These are phyloP conservation scores for Drosophila acutilabella DNA, from an alignment of 2,888 invertebrate species.

Conservation along the genomic window DNA sequence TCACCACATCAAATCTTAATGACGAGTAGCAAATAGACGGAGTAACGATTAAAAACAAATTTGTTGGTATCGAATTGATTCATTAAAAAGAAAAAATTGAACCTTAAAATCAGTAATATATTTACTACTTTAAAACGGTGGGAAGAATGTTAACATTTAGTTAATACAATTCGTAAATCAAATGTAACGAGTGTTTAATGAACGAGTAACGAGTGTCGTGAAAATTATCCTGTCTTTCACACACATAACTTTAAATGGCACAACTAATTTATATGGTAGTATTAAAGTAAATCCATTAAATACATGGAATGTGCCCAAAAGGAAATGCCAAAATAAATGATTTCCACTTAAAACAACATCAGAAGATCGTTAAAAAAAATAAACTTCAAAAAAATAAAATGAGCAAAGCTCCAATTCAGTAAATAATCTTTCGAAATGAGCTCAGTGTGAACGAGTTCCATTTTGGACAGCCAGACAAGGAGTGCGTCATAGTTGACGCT, in stretches of 20 bases:
- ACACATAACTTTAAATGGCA: neutral
- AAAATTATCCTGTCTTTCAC: neutral
- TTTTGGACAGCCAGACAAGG: slow-evolving; percentile 8
- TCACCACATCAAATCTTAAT: neutral
- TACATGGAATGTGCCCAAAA: neutral
- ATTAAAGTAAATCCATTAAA: slow-evolving; percentile 9
- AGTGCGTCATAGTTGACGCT: slow-evolving; percentile 41
- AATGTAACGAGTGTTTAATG: neutral
- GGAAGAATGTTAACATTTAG: no score
- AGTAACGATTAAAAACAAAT: neutral
- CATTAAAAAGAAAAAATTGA: no score
- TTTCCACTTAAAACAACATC: slow-evolving; percentile 17
- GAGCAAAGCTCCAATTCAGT: slow-evolving; percentile 4
- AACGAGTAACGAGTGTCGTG: neutral
- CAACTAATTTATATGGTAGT: neutral
- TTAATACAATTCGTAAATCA: neutral
- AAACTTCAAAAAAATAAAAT: neutral
- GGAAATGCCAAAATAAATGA: slow-evolving; percentile 23
- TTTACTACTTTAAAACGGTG: no score
- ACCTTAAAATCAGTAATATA: no score
- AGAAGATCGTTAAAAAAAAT: slow-evolving; percentile 8
- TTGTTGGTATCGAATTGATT: neutral
- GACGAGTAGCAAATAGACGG: neutral
- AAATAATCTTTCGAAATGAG: slow-evolving; percentile 13
- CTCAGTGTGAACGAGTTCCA: slow-evolving; percentile 24